Evolutionary conservation across 2,113 vertebrate genomes (phyloP).

Genomic region (Stegostoma tigrinum): DNA sequence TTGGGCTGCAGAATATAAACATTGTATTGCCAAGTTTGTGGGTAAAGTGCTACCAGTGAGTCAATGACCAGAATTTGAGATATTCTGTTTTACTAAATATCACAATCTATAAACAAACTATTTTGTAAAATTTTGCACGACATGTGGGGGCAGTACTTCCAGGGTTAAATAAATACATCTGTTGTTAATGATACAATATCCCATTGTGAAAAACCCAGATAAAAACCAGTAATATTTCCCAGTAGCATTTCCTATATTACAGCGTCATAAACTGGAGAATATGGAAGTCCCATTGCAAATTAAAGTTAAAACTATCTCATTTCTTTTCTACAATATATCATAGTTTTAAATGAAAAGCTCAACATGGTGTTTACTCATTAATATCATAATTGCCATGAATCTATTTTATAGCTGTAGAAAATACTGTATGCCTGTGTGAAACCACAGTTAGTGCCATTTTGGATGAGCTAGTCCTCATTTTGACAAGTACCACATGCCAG

Average conservation of each 20-base stretch:
- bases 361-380: neutral
- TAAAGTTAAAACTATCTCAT: neutral
- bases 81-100: neutral
- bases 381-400: neutral
- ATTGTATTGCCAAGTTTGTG: neutral
- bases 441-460: neutral
- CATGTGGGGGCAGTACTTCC: neutral
- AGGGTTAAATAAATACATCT: neutral
- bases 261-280: neutral
- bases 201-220: neutral
- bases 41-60: neutral
- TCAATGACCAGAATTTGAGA: neutral
- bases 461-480: neutral
- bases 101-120: neutral
- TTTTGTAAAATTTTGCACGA: neutral
- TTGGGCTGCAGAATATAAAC: neutral
- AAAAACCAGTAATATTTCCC: neutral
- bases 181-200: neutral
- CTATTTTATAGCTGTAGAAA: neutral
- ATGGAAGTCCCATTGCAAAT: conserved; percentile 12
- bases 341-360: neutral
- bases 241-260: neutral
- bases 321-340: conserved; percentile 15
- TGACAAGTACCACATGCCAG: neutral
- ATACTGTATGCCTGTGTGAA: neutral